Evolutionary conservation across 2,888 invertebrate genomes (phyloP), one percentile per base, ranked within the genome.

Genomic region (Orthonevra nobilis): DNA sequence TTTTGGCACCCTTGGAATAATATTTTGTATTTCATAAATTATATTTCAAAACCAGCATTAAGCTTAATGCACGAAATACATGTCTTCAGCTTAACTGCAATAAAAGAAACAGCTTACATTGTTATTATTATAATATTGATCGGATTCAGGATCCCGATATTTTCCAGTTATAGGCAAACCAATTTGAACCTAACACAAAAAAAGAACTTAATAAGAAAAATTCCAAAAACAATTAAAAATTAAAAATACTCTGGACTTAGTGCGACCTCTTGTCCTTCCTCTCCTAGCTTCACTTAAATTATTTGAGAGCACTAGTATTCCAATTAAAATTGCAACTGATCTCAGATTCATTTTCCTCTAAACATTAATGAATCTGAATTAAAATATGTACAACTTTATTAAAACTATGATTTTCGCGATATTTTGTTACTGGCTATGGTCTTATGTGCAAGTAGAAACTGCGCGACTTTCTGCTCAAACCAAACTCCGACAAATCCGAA

Each of bases 71-170:
- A n/a, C n/a, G n/a, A n/a, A n/a, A n/a, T n/a, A n/a, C n/a, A n/a
- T n/a, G n/a, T n/a, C n/a, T n/a, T n/a, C n/a, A n/a, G n/a, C n/a
- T n/a, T n/a, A n/a, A n/a, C n/a, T n/a, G n/a, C n/a, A n/a, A n/a
- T n/a, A n/a, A n/a, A n/a, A n/a, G n/a, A n/a, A n/a, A n/a, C n/a
- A n/a, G n/a, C 86, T 85, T 81, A 87, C 96, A 87, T 96, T 93
- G 81, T 95, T 93, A 84, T 96, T 96, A 85, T 96, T 96, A 90
- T 96, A 96, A 87, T 96, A 96, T 86, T 95, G 94, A 89, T 96
- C 96, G 4, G 96, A 95, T 88, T 96, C 96, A 0, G 95, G 94
- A 89, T 96, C 96, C 82, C 95, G 91, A 87, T 96, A 96, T 90
- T 96, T 96, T 75, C 96, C 96, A 28, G 96, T 96, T 68, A 96